Evolutionary conservation across 2,888 invertebrate species (phyloP), one percentile per base, ranked within the genome.

Genomic region (Atethmia centrago): DNA sequence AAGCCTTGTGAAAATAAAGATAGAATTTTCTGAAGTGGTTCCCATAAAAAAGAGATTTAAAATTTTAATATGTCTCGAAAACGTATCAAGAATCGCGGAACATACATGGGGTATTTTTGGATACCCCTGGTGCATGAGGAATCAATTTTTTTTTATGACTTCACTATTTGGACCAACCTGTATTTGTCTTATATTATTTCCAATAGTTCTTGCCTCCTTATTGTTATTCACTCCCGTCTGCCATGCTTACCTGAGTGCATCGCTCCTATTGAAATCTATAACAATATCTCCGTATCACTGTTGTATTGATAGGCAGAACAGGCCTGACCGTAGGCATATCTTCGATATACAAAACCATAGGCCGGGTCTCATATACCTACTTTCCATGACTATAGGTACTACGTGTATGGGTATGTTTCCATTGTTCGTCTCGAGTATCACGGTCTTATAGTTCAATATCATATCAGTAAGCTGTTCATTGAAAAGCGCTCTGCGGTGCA

Each of bases 271-370:
- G 69, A 81, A 81, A 70, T 77, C 51, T 25, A 63, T 53, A 72
- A 80, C 77, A 80, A 72, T 80, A 59, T 81, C 45, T 61, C 58
- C 62, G 49, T 65, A 56, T 62, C 80, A 77, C 42, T 63, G 25
- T 42, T 31, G n/a, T 64, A 70, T 69, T 68, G 74, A 67, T 69
- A 70, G n/a, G 59, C 62, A 69, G 31, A 47, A 69, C 61, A 36
- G 64, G 31, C 42, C 56, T 66, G 61, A 66, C 61, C 58, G 49
- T 66, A 65, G 53, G 58, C 47, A 67, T 61, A 49, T 58, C 42
- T 51, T 72, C 36, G 65, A 49, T 66, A 72, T 36, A 72, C 71
- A 75, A 80, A 80, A 77, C 80, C 61, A 31, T 59, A 31, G 49
- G 28, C 45, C 53, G 63, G 47, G 42, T 53, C 47, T 62, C 67